A percentile compares a stretch with the other conserved stretches of the same genome.
These are phyloP conservation scores for Pangasianodon gigas DNA, from an alignment of 2,113 vertebrate species.

Conservation along the genomic window DNA sequence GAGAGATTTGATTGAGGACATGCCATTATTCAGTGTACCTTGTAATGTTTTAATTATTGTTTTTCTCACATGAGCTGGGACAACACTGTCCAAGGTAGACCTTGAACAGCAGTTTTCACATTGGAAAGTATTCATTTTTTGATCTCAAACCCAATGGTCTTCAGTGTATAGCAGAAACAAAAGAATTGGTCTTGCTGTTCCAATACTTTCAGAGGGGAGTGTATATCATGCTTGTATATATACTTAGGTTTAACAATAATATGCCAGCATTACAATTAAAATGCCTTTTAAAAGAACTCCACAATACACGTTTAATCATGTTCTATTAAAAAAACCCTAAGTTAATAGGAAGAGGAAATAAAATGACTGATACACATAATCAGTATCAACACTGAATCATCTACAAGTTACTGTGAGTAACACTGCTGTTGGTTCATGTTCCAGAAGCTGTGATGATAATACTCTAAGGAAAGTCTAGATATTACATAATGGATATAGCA, in stretches of 20 bases:
- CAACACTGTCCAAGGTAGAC: background rate
- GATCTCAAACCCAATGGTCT: too few relatives aligned
- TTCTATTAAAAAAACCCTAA: too few relatives aligned
- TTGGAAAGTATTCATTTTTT: too few relatives aligned
- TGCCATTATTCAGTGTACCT: background rate
- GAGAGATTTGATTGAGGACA: background rate
- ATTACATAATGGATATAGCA: too few relatives aligned
- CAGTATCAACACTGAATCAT: too few relatives aligned
- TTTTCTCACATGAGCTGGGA: background rate
- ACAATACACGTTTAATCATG: too few relatives aligned
- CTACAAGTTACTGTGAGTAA: too few relatives aligned
- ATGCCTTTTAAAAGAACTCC: background rate
- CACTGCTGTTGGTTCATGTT: too few relatives aligned
- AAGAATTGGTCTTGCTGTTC: background rate
- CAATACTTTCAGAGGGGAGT: background rate
- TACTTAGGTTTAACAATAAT: background rate
- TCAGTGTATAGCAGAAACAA: background rate
- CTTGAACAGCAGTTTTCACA: background rate
- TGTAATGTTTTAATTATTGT: background rate
- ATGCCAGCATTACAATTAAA: background rate
- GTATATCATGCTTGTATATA: background rate
- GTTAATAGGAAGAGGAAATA: too few relatives aligned
- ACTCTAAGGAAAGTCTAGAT: too few relatives aligned
- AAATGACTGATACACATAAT: too few relatives aligned
- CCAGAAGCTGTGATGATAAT: too few relatives aligned